Conservation (phyloP, 2,888 invertebrate genomes). For the Chymomyza procnemis region DNA sequence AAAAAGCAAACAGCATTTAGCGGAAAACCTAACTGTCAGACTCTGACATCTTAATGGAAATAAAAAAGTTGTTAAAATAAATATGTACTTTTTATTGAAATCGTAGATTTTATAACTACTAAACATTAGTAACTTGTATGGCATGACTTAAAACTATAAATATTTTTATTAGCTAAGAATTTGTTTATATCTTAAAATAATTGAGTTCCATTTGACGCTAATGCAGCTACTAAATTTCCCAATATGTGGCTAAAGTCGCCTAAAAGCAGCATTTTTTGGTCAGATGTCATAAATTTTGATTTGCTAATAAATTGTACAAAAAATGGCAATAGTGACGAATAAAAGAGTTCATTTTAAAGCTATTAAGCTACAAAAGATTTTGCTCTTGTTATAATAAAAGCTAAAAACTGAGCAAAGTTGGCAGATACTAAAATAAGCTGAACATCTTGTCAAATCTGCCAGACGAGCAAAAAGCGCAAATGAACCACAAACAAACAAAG, state of each 20-base stretch:
- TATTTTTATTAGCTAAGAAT: too few species aligned
- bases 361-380: background rate
- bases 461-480: background rate
- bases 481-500: background rate
- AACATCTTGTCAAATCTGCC: too few species aligned
- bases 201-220: background rate
- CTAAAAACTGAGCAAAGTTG: too few species aligned
- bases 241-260: background rate
- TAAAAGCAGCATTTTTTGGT: background rate
- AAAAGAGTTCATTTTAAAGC: background rate
- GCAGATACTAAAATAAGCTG: background rate
- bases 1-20: too few species aligned
- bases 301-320: background rate
- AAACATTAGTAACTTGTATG: too few species aligned
- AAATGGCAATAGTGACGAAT: background rate
- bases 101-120: too few species aligned
- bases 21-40: too few species aligned
- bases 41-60: too few species aligned
- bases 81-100: too few species aligned
- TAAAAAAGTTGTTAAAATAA: too few species aligned
- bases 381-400: background rate
- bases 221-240: background rate
- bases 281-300: background rate
- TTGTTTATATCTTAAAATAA: too few species aligned
- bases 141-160: too few species aligned